Conservation (phyloP, 2,797 vertebrate species). For the Xerus rutilus region DNA sequence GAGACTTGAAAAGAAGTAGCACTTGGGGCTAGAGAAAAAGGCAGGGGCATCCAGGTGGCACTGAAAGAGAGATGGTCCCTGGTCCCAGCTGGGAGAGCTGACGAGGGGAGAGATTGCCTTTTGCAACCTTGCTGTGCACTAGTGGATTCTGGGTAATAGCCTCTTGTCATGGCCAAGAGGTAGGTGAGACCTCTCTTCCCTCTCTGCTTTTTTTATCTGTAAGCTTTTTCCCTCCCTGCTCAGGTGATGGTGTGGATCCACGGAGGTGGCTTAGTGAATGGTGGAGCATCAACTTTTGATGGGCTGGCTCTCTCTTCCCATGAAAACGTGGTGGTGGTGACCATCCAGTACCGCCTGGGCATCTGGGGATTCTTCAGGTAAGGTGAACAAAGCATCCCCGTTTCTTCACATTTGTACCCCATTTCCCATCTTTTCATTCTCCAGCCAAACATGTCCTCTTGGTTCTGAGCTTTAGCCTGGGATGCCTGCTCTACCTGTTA, state of each 20-base stretch:
- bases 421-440: not conserved
- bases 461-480: not conserved
- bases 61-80: no score
- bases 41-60: no score
- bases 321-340: conserved; percentile 89
- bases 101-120: not conserved
- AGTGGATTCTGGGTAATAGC: no score
- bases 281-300: conserved; percentile 87
- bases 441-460: not conserved
- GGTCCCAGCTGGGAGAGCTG: rapidly evolving
- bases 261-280: conserved; percentile 87
- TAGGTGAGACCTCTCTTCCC: rapidly evolving
- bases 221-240: not conserved
- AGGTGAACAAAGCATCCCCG: not conserved
- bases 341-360: conserved; percentile 91
- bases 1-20: not conserved
- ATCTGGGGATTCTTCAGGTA: conserved; percentile 92
- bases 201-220: not conserved
- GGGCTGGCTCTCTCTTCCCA: conserved; percentile 87
- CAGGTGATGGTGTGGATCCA: conserved; percentile 93
- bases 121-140: not conserved
- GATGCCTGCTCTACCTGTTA: not conserved
- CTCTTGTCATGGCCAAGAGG: not conserved
- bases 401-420: not conserved
- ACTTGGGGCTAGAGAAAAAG: not conserved